Conservation (phyloP, 2,113 vertebrate species). For the cattle (Bos taurus) region ARS-UCD2.0 NC_037328.1:58864001-58864500, state of each 20-base stretch:
- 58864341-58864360: neutral
- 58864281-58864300: neutral
- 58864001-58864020: neutral
- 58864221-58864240: neutral
- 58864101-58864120: neutral
- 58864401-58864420: neutral
- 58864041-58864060: neutral
- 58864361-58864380: neutral
- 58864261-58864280: neutral
- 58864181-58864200: neutral
- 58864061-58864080: slow-evolving; percentile 6
- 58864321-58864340: neutral
- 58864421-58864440: neutral
- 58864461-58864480: neutral
- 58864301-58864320: neutral
- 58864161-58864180: neutral
- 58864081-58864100: neutral
- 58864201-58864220: neutral
- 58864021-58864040: neutral
- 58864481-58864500: neutral
- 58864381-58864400: neutral
- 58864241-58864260: neutral
- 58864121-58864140: neutral
- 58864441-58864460: neutral
- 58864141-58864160: neutral